These are phyloP conservation scores for Himalopsyche anomala DNA, from an alignment of 2,888 invertebrate species.

Conservation along the genomic window DNA sequence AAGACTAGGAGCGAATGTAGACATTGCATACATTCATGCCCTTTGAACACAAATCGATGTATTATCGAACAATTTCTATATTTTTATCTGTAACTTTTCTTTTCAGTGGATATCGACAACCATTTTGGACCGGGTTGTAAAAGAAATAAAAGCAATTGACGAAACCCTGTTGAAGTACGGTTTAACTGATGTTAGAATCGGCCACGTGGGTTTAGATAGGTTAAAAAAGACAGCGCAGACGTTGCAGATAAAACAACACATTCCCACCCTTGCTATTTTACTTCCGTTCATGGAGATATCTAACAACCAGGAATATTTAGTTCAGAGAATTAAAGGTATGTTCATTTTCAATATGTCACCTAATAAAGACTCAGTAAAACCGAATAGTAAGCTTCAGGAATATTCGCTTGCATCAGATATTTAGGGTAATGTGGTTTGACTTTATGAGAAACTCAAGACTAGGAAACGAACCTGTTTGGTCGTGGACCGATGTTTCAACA, in stretches of 20 bases:
- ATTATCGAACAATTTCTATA: too few species aligned
- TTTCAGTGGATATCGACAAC: slow-evolving; percentile 91
- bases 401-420: too few species aligned
- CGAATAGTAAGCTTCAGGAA: too few species aligned
- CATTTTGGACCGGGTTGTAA: slow-evolving; percentile 84
- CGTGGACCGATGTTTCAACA: too few species aligned
- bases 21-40: neutral
- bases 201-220: slow-evolving; percentile 83
- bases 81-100: slow-evolving; percentile 46
- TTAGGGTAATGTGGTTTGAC: too few species aligned
- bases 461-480: too few species aligned
- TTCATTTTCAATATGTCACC: neutral
- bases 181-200: slow-evolving; percentile 81
- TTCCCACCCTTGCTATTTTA: slow-evolving; percentile 80
- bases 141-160: slow-evolving; percentile 85
- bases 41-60: too few species aligned
- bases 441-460: too few species aligned
- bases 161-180: slow-evolving; percentile 83
- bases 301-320: slow-evolving; percentile 90
- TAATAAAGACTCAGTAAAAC: too few species aligned
- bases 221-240: slow-evolving; percentile 84
- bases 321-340: slow-evolving; percentile 82
- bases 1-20: neutral
- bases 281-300: slow-evolving; percentile 89
- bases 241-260: slow-evolving; percentile 70